These are phyloP conservation scores for Muscicapa comitata DNA, from an alignment of 2,797 vertebrate species.

Conservation along the genomic window DNA sequence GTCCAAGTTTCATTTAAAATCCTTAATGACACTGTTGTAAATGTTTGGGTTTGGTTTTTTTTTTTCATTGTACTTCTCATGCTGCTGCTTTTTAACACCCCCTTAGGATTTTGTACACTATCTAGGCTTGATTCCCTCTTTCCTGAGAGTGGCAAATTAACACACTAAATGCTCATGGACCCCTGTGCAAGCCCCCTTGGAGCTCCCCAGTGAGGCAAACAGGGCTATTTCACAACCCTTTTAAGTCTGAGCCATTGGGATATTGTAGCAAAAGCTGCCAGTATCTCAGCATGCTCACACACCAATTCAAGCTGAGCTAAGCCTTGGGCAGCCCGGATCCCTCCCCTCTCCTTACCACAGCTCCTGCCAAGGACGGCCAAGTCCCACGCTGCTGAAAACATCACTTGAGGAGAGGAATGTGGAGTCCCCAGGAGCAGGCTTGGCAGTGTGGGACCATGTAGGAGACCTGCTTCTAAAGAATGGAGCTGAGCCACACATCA, in stretches of 20 bases:
- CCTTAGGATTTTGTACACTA: neutral
- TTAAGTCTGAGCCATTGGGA: neutral
- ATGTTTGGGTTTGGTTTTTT: neutral
- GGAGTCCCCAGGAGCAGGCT: neutral
- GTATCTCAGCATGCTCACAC: neutral
- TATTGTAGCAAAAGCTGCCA: neutral
- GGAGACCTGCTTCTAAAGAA: neutral
- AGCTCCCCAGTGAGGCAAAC: neutral
- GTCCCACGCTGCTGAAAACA: accelerated
- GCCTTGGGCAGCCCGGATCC: neutral
- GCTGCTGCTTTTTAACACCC: neutral
- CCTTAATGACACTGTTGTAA: neutral
- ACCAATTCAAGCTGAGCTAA: neutral
- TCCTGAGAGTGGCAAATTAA: neutral
- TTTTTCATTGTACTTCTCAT: neutral
- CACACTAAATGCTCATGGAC: neutral
- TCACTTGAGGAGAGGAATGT: neutral
- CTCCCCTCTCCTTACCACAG: neutral
- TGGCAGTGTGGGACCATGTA: accelerated
- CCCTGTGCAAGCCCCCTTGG: neutral
- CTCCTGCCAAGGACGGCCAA: accelerated
- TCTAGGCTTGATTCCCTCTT: neutral
- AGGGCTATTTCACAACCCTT: neutral
- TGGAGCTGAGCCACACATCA: neutral
- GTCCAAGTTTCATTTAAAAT: neutral